These are phyloP conservation scores for Nycticryphes semicollaris DNA, from an alignment of 2,113 vertebrate genomes.

Conservation along the genomic window DNA sequence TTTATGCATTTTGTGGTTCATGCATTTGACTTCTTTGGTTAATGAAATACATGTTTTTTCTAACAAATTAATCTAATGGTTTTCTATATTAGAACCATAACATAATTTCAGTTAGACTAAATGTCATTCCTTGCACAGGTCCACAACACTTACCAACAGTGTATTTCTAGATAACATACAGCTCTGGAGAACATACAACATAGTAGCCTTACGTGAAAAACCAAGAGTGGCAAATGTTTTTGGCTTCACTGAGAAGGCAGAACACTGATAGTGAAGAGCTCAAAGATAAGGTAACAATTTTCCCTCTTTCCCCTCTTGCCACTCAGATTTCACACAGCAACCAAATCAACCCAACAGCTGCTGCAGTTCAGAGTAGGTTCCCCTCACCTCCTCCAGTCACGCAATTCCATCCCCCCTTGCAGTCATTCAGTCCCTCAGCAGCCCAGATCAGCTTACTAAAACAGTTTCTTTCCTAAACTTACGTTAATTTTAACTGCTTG, in stretches of 20 bases:
- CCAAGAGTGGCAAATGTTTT: background rate
- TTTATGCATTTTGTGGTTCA: background rate
- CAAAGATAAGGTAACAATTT: background rate
- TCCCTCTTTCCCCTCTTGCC: background rate
- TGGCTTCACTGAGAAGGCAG: background rate
- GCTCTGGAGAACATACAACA: background rate
- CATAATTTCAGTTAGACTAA: background rate
- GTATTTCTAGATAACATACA: background rate
- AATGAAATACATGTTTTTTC: background rate
- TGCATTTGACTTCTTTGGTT: background rate
- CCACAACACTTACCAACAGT: background rate
- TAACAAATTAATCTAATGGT: background rate
- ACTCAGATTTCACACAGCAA: background rate
- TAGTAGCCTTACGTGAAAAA: background rate
- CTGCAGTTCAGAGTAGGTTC: background rate
- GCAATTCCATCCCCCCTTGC: background rate
- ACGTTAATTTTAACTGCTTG: background rate
- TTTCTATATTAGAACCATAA: background rate
- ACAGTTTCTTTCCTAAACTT: background rate
- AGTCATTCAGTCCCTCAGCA: background rate
- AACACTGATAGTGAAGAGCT: background rate
- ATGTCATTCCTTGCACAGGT: background rate
- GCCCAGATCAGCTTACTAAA: background rate
- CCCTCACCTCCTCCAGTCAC: background rate
- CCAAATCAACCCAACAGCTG: background rate